These are phyloP conservation scores for Folsomia candida DNA, from an alignment of 2,888 invertebrate species.

Conservation along the genomic window DNA sequence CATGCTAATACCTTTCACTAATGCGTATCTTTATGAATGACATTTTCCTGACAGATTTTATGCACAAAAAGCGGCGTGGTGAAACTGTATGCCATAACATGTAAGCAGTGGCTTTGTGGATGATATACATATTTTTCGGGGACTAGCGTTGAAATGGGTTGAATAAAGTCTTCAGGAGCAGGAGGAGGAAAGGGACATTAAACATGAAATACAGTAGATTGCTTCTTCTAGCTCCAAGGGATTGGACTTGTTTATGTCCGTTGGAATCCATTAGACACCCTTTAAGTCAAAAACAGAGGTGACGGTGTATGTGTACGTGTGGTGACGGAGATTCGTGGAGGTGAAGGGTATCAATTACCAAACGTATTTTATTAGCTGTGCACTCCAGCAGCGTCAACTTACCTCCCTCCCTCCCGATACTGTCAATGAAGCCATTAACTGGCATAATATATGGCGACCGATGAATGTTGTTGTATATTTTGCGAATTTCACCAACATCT, in stretches of 20 bases:
- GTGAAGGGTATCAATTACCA: background rate
- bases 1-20: too few species aligned
- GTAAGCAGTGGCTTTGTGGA: too few species aligned
- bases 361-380: background rate
- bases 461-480: background rate
- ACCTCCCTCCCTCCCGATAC: background rate
- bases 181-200: background rate
- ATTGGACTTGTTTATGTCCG: background rate
- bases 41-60: too few species aligned
- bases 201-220: background rate
- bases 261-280: background rate
- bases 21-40: too few species aligned
- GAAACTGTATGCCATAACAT: too few species aligned
- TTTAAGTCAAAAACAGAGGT: background rate
- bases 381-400: background rate
- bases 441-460: background rate
- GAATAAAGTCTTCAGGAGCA: too few species aligned
- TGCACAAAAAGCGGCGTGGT: too few species aligned
- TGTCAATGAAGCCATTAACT: background rate
- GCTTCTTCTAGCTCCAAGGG: background rate
- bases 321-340: background rate
- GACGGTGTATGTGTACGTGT: background rate
- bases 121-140: too few species aligned
- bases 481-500: background rate
- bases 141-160: too few species aligned